phyloP scores from a whole-genome alignment of 2,888 invertebrate genomes.

The Cinara cedri region DNA sequence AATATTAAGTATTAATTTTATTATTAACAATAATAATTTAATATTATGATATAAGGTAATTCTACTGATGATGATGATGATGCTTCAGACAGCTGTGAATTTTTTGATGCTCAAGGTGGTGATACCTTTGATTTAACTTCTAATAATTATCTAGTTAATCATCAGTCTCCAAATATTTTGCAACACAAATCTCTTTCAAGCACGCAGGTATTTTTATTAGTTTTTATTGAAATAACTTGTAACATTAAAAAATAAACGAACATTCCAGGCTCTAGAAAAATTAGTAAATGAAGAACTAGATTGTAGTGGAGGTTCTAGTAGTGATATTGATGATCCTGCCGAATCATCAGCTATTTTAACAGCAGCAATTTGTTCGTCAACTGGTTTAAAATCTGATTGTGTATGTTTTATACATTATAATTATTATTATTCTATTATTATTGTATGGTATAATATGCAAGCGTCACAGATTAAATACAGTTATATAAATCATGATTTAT shows the following conservation, averaged over 20 bases:
- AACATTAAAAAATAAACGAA: background rate
- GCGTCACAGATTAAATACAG: too few species aligned
- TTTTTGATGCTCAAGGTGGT: constrained; percentile 67
- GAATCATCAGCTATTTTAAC: constrained; percentile 59
- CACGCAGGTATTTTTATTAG: constrained; percentile 46
- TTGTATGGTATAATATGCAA: too few species aligned
- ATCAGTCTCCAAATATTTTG: constrained; percentile 40
- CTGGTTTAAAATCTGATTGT: constrained; percentile 52
- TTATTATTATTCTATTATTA: too few species aligned
- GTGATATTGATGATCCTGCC: constrained; percentile 62
- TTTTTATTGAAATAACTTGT: background rate
- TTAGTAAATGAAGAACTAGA: constrained; percentile 58
- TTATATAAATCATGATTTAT: too few species aligned
- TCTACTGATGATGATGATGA: constrained; percentile 62
- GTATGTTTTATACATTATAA: constrained; percentile 25
- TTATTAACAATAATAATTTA: background rate
- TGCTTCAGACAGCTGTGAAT: constrained; percentile 70
- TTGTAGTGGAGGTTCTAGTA: constrained; percentile 61
- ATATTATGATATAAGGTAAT: constrained; percentile 31
- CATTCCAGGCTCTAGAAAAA: constrained; percentile 57
- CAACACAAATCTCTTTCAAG: constrained; percentile 54
- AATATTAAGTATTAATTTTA: background rate
- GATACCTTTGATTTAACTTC: constrained; percentile 56
- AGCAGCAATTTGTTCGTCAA: constrained; percentile 58
- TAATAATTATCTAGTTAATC: constrained; percentile 48